These are phyloP conservation scores for Sciurus niger DNA, from an alignment of 2,113 vertebrate genomes.

Conservation along the genomic window DNA sequence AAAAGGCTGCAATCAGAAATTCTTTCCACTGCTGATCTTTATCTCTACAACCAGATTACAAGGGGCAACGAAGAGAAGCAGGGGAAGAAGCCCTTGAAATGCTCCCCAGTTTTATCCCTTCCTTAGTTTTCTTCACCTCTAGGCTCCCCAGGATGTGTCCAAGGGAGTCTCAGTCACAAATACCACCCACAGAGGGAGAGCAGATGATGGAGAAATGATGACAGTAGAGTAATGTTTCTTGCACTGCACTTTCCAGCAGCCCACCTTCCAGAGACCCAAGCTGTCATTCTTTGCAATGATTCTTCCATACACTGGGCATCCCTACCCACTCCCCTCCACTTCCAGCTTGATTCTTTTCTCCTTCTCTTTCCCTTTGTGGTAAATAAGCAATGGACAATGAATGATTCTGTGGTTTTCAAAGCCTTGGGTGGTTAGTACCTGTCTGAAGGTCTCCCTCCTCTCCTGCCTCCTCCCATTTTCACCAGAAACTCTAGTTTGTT, in stretches of 20 bases:
- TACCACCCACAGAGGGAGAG: background rate
- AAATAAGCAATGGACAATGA: background rate
- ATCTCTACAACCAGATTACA: slow-evolving; percentile 64
- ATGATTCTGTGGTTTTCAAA: background rate
- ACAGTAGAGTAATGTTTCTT: background rate
- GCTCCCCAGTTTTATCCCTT: slow-evolving; percentile 37
- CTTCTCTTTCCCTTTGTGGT: background rate
- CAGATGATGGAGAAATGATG: background rate
- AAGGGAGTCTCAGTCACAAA: slow-evolving; percentile 37
- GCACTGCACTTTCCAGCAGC: background rate
- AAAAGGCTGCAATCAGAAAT: slow-evolving; percentile 12
- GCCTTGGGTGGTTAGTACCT: background rate
- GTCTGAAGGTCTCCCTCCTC: background rate
- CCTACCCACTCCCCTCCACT: background rate
- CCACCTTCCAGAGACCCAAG: background rate
- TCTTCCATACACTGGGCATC: background rate
- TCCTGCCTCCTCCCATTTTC: background rate
- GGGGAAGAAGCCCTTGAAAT: slow-evolving; percentile 32
- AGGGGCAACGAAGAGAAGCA: background rate
- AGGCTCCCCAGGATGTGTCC: slow-evolving; percentile 41
- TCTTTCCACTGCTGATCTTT: slow-evolving; percentile 35
- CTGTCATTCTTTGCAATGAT: background rate
- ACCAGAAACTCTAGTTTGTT: background rate
- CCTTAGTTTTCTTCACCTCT: slow-evolving; percentile 58
- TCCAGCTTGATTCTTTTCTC: background rate